Evolutionary conservation across 2,888 invertebrate species (phyloP).

Genomic region (Drosophila differens): DNA sequence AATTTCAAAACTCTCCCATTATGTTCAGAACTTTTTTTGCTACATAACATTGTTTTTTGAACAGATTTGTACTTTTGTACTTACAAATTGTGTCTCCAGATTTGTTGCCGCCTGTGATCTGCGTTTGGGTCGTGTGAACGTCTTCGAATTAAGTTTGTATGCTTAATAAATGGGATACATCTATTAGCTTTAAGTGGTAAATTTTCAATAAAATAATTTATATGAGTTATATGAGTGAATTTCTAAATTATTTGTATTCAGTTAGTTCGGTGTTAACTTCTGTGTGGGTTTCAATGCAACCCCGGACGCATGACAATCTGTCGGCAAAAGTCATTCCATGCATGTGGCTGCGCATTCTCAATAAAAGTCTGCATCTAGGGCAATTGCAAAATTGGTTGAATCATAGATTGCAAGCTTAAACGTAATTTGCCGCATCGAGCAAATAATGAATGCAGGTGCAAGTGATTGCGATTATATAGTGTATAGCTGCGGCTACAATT

Average conservation of each 20-base stretch:
- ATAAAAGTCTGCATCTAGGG: too few species aligned
- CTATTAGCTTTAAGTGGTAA: slow-evolving; percentile 6
- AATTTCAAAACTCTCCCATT: neutral
- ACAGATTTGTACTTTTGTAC: slow-evolving; percentile 66
- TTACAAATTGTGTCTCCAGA: slow-evolving; percentile 82
- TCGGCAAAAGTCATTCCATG: neutral
- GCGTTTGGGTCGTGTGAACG: slow-evolving; percentile 85
- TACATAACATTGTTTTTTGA: neutral
- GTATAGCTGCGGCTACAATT: neutral
- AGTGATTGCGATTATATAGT: neutral
- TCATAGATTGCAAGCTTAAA: neutral
- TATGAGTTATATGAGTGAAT: neutral
- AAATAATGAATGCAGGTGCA: neutral
- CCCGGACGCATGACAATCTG: neutral
- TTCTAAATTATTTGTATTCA: neutral
- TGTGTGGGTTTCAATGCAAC: neutral
- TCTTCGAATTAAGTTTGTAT: slow-evolving; percentile 84
- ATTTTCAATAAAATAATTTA: neutral
- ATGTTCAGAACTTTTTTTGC: too few species aligned
- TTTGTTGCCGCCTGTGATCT: slow-evolving; percentile 76
- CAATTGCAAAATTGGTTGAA: neutral
- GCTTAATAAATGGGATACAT: slow-evolving; percentile 63
- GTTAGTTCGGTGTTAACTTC: neutral
- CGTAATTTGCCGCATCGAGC: neutral
- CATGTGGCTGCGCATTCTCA: too few species aligned